Base-by-base conservation (phyloP, 2,797 vertebrate species). In the Argentina silus region DNA sequence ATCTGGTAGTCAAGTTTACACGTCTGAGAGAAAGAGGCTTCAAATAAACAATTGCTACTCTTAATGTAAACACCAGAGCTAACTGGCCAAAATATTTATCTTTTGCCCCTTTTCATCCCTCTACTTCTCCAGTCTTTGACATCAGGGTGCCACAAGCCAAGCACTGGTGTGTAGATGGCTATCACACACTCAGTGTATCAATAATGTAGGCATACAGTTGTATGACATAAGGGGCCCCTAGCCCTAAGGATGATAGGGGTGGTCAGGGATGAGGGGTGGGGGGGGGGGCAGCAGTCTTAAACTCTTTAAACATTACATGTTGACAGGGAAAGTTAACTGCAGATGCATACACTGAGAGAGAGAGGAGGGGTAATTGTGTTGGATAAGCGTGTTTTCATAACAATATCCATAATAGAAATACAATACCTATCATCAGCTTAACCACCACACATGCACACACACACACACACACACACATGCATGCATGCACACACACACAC, bases 21-120 rank as follows among this genome's bases (percentile, higher is more conserved):
- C 88, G 85, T 91, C 89, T 89, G 84, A 86, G 85, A 85, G 82
- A 72, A 75, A 77, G 78, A 89, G 82, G 90, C 81, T 71, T 94
- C 92, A 92, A 90, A 93, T 91, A 95, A 95, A 94, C 94, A 92
- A 74, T 85, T 59, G 83, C 87, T 89, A 83, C 89, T 88, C 84
- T 92, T 91, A 92, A 92, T 79, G 81, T 92, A 93, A 95, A 94
- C 93, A 93, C 74, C 75, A 67, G 83, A 89, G 79, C 87, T 83
- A 91, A 90, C 86, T 86, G 93, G 88, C 79, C 82, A 86, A 94
- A 95, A 95, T 94, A 95, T 94, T 94, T 94, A 87, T 77, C 84
- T 88, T 92, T 85, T 17, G 72, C 81, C 90, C 83, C 44, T 81
- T 86, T 14, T 83, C 83, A 85, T 86, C 85, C 72, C 9, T 82